A percentile compares a stretch with the other conserved stretches of the same genome.
Conservation (phyloP, 2,888 invertebrate species). For the Ganaspis brasiliensis region DNA sequence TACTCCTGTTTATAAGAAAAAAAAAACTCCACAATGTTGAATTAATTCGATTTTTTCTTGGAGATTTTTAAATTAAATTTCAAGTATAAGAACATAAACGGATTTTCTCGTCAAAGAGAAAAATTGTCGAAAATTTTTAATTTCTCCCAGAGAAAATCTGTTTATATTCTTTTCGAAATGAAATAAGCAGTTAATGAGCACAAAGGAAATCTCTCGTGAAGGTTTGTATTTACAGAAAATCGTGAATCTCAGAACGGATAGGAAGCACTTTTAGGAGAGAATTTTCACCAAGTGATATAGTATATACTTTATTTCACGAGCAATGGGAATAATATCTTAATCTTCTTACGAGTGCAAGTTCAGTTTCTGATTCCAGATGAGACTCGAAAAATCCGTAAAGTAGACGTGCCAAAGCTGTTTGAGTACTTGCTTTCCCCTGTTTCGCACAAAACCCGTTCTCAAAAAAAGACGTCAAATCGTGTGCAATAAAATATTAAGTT, state of each 20-base stretch:
- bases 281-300: conserved; percentile 18
- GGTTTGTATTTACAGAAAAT: too few relatives aligned
- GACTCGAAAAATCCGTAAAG: conserved; percentile 38
- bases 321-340: conserved; percentile 21
- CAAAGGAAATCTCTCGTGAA: too few relatives aligned
- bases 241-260: neutral
- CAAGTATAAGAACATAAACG: too few relatives aligned
- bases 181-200: too few relatives aligned
- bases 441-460: neutral
- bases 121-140: too few relatives aligned
- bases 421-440: conserved; percentile 2
- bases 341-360: conserved; percentile 36
- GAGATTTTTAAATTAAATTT: too few relatives aligned
- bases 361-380: conserved; percentile 24
- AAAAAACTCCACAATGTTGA: too few relatives aligned
- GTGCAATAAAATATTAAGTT: neutral
- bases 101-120: too few relatives aligned
- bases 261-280: neutral
- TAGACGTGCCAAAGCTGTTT: conserved; percentile 23
- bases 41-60: too few relatives aligned
- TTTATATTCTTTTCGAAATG: too few relatives aligned
- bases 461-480: neutral
- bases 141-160: too few relatives aligned
- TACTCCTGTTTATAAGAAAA: too few relatives aligned
- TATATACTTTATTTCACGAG: conserved; percentile 30